Evolutionary conservation across 2,113 vertebrate genomes (phyloP).

Genomic region (Sphyrna mokarran): DNA sequence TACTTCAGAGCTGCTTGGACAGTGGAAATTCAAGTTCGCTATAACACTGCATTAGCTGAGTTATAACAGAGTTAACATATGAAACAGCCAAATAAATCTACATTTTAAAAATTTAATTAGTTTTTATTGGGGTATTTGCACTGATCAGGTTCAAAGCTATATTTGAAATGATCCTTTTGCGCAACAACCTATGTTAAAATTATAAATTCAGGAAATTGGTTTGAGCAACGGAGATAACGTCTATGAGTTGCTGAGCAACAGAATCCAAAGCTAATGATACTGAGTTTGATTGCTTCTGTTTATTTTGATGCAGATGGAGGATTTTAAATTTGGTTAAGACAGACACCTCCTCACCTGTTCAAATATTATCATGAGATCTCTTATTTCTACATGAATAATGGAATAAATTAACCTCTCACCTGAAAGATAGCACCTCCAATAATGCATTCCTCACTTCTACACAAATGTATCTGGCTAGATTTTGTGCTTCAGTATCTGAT

Average conservation of each 20-base stretch:
- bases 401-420: not conserved
- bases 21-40: not conserved
- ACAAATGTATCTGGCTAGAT: not conserved
- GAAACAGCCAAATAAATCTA: not conserved
- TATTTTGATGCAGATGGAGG: not conserved
- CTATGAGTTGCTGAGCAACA: not conserved
- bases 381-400: not conserved
- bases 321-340: not conserved
- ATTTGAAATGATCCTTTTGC: not conserved
- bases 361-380: not conserved
- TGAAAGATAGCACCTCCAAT: not conserved
- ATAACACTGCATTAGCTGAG: not conserved
- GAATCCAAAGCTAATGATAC: not conserved
- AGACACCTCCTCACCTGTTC: not conserved
- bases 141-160: not conserved
- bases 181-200: conserved; percentile 5
- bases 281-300: conserved; percentile 5
- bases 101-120: not conserved
- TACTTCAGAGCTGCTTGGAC: not conserved
- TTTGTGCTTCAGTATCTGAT: not conserved
- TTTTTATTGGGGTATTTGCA: not conserved
- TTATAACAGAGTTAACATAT: not conserved
- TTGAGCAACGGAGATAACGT: not conserved
- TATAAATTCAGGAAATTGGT: not conserved
- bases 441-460: not conserved